A percentile compares a stretch with the other conserved stretches of the same genome.
Evolutionary conservation across 1,140 invertebrate species (phyloP).

Genomic region (Apocrypta bakeri): DNA sequence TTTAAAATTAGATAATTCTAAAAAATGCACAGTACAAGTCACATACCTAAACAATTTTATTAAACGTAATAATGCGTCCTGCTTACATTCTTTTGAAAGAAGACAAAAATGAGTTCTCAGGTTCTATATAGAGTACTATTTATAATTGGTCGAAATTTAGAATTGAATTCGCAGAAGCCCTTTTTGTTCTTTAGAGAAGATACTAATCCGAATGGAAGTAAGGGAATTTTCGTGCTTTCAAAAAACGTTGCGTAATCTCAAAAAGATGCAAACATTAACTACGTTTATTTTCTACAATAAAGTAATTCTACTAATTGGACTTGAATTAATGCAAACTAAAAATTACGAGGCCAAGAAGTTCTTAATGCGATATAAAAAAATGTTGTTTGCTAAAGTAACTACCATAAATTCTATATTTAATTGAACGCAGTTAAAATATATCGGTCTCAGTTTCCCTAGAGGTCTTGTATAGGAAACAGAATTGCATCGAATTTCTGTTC

Average conservation of each 20-base stretch:
- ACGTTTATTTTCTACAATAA: too few relatives aligned
- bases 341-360: too few relatives aligned
- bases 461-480: background rate
- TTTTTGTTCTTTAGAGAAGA: conserved; percentile 1
- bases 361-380: too few relatives aligned
- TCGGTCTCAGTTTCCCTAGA: background rate
- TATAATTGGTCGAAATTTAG: conserved; percentile 19
- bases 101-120: background rate
- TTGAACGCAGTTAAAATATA: background rate
- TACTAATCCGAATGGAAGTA: too few relatives aligned
- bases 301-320: too few relatives aligned
- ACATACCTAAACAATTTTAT: background rate
- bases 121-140: background rate
- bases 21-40: background rate
- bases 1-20: background rate
- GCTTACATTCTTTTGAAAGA: background rate
- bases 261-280: too few relatives aligned
- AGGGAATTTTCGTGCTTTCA: too few relatives aligned
- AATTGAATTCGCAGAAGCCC: background rate
- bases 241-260: too few relatives aligned
- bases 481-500: too few relatives aligned
- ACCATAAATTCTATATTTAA: too few relatives aligned
- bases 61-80: background rate
- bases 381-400: too few relatives aligned
- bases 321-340: too few relatives aligned